Percentiles rank a stretch among this genome's conserved stretches.
These are phyloP conservation scores for Apteryx owenii DNA, from an alignment of 2,113 vertebrate species.

Conservation along the genomic window DNA sequence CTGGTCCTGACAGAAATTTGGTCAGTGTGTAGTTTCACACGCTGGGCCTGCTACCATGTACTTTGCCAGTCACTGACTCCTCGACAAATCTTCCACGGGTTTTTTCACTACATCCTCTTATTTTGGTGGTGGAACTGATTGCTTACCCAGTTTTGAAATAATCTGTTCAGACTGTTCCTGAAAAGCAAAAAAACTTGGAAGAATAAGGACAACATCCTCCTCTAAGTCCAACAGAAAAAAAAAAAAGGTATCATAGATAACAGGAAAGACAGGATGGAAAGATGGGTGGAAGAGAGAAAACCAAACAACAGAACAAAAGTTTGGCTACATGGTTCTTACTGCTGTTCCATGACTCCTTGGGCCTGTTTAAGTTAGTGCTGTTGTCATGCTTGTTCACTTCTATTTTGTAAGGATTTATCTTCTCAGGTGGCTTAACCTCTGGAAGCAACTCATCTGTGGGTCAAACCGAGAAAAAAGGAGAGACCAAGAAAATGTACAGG, in stretches of 20 bases:
- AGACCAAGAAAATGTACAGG: rapidly evolving
- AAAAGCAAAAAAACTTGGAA: not conserved
- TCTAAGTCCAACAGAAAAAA: not conserved
- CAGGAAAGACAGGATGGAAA: not conserved
- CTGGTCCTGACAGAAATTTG: no score
- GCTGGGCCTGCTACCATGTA: no score
- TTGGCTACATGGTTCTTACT: not conserved
- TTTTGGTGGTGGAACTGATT: not conserved
- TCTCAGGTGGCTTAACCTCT: not conserved
- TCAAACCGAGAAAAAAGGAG: not conserved
- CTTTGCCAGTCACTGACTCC: no score
- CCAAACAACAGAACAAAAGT: not conserved
- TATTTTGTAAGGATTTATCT: not conserved
- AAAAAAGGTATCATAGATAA: not conserved
- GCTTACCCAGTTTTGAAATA: not conserved
- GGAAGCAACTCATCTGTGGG: not conserved
- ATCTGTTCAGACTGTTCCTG: not conserved
- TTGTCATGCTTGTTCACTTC: not conserved
- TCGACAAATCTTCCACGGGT: no score
- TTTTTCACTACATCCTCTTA: not conserved
- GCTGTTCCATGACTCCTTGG: not conserved
- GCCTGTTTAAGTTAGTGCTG: not conserved
- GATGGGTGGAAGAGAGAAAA: not conserved
- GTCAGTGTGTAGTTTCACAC: no score
- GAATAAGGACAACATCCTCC: not conserved